Evolutionary conservation across 2,888 invertebrate genomes (phyloP).

Genomic region (Netelia inedita): DNA sequence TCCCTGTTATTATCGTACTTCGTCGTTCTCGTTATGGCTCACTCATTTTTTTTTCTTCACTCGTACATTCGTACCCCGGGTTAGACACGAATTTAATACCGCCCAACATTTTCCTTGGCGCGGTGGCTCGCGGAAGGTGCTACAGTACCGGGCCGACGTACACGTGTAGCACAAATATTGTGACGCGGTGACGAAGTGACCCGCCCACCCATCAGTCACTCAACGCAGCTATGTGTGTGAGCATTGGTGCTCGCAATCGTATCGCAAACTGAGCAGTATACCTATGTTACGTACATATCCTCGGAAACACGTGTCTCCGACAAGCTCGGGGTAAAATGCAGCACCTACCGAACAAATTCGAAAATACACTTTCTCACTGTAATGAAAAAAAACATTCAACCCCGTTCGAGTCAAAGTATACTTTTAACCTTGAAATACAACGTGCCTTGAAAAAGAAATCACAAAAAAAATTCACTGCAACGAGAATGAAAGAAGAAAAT

Average conservation of each 20-base stretch:
- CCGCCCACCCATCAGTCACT: conserved; percentile 79
- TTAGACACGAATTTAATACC: conserved; percentile 59
- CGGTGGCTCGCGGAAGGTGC: conserved; percentile 21
- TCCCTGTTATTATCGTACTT: conserved; percentile 56
- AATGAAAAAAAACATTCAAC: too few species aligned
- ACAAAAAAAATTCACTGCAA: too few species aligned
- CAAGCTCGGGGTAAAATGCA: conserved; percentile 5
- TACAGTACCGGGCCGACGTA: background rate
- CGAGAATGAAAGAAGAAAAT: too few species aligned
- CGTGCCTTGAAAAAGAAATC: too few species aligned
- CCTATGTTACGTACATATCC: background rate
- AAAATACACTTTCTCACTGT: too few species aligned
- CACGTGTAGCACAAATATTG: conserved; percentile 74
- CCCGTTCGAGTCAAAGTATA: too few species aligned
- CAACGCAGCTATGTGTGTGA: conserved; percentile 28
- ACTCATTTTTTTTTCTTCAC: conserved; percentile 47
- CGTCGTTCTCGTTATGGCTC: background rate
- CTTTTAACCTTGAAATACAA: too few species aligned
- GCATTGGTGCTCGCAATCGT: background rate
- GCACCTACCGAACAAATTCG: background rate
- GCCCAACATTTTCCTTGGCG: conserved; percentile 16
- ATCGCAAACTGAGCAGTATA: background rate
- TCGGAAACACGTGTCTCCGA: background rate
- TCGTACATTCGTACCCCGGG: conserved; percentile 6
- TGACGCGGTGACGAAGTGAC: conserved; percentile 74